These are phyloP conservation scores for Chrysoperla carnea DNA, from an alignment of 1,140 invertebrate genomes.

Conservation along the genomic window DNA sequence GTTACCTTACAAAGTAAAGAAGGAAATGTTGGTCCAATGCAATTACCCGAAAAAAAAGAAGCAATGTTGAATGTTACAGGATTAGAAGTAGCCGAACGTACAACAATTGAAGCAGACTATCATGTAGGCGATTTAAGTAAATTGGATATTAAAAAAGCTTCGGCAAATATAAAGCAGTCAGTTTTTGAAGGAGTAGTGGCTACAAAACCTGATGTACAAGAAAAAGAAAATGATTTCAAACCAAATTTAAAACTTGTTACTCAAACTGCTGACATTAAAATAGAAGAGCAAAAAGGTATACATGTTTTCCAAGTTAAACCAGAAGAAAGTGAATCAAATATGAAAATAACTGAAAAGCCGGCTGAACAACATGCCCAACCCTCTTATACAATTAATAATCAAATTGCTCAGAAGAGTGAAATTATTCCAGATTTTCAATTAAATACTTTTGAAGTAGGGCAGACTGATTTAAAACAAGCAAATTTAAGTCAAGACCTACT, in stretches of 20 bases:
- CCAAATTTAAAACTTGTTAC: constrained; percentile 7
- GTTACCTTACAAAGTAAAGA: constrained; percentile 20
- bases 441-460: background rate
- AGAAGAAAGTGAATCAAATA: constrained; percentile 20
- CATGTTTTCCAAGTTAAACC: constrained; percentile 15
- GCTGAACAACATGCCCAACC: constrained; percentile 14
- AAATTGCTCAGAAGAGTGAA: constrained; percentile 16
- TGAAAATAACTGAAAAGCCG: constrained; percentile 15
- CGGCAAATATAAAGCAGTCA: constrained; percentile 12
- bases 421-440: background rate
- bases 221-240: constrained; percentile 17
- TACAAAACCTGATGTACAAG: constrained; percentile 13
- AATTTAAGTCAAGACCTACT: constrained; percentile 4
- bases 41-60: constrained; percentile 11
- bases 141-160: constrained; percentile 4
- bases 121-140: constrained; percentile 8
- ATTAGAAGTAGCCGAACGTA: constrained; percentile 17
- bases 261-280: constrained; percentile 14
- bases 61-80: constrained; percentile 13
- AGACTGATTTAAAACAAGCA: background rate
- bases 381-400: background rate
- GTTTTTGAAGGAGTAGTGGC: constrained; percentile 15
- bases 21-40: constrained; percentile 11
- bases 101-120: constrained; percentile 12
- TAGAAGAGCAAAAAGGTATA: constrained; percentile 18